Evolutionary conservation across 1,140 invertebrate species (phyloP).

Genomic region (Chironomus tepperi): DNA sequence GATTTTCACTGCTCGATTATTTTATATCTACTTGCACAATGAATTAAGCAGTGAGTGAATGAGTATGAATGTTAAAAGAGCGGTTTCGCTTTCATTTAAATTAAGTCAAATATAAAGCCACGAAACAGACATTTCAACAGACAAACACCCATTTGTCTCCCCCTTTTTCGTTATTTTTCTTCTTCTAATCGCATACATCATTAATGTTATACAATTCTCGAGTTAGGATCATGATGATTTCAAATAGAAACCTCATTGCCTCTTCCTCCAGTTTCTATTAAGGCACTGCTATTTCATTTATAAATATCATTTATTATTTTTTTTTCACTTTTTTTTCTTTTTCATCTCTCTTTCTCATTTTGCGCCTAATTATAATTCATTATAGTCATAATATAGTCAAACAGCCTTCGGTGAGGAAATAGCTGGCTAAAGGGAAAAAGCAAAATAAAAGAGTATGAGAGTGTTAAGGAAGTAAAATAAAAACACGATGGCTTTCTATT

Average conservation of each 20-base stretch:
- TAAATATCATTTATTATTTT: conserved; percentile 23
- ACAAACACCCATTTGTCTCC: conserved; percentile 10
- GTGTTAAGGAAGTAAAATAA: not conserved
- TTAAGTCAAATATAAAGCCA: conserved; percentile 19
- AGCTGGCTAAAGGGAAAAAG: not conserved
- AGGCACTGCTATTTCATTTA: not conserved
- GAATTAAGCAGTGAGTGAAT: too few relatives aligned
- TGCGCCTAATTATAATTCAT: conserved; percentile 22
- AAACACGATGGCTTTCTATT: not conserved
- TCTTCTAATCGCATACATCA: too few relatives aligned
- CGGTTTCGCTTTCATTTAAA: conserved; percentile 15
- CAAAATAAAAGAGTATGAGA: not conserved
- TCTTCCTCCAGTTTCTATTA: not conserved
- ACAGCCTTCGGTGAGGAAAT: not conserved
- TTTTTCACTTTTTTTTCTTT: conserved; percentile 3
- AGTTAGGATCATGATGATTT: too few relatives aligned
- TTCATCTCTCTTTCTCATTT: not conserved
- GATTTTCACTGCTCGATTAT: not conserved
- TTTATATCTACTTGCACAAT: not conserved
- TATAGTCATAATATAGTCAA: conserved; percentile 20
- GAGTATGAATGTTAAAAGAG: not conserved
- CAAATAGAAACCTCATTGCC: too few relatives aligned
- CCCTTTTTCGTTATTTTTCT: not conserved
- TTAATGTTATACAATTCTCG: too few relatives aligned
- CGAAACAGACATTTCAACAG: conserved; percentile 19